These are phyloP conservation scores for Acrobeloides nanus DNA, from an alignment of 2,888 invertebrate genomes.

Conservation along the genomic window DNA sequence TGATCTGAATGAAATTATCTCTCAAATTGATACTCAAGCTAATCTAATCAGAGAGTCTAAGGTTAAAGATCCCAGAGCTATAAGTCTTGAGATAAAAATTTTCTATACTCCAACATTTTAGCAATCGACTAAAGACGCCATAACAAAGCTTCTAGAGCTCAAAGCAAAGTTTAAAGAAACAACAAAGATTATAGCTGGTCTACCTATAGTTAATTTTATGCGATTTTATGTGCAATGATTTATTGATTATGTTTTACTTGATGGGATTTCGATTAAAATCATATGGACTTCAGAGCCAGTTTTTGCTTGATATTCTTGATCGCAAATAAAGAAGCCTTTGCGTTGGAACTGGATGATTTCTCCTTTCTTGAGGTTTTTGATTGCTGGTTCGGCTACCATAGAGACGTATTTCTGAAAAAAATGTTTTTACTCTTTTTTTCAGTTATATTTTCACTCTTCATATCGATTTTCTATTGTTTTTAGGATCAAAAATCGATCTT, in stretches of 20 bases:
- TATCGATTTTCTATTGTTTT: too few relatives aligned
- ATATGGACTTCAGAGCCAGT: too few relatives aligned
- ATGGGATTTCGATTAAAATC: too few relatives aligned
- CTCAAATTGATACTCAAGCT: slow-evolving; percentile 58
- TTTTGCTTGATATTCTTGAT: too few relatives aligned
- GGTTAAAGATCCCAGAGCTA: slow-evolving; percentile 57
- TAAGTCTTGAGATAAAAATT: slow-evolving; percentile 16
- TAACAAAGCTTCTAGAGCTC: slow-evolving; percentile 63
- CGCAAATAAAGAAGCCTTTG: slow-evolving; percentile 73
- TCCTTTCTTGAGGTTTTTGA: slow-evolving; percentile 73
- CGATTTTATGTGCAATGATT: too few relatives aligned
- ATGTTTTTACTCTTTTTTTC: too few relatives aligned
- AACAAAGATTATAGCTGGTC: too few relatives aligned
- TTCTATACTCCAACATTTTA: slow-evolving; percentile 7
- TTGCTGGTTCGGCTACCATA: slow-evolving; percentile 82
- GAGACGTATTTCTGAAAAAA: slow-evolving; percentile 67
- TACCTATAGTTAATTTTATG: too few relatives aligned
- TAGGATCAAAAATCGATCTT: too few relatives aligned
- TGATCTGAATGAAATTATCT: too few relatives aligned
- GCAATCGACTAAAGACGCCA: slow-evolving; percentile 59
- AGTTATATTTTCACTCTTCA: too few relatives aligned
- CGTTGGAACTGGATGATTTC: slow-evolving; percentile 92
- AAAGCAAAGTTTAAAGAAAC: slow-evolving; percentile 71
- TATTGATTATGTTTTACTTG: too few relatives aligned
- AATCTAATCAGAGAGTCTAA: slow-evolving; percentile 67